Conservation (phyloP, 2,113 vertebrate species). For the Cyanoderma ruficeps region DNA sequence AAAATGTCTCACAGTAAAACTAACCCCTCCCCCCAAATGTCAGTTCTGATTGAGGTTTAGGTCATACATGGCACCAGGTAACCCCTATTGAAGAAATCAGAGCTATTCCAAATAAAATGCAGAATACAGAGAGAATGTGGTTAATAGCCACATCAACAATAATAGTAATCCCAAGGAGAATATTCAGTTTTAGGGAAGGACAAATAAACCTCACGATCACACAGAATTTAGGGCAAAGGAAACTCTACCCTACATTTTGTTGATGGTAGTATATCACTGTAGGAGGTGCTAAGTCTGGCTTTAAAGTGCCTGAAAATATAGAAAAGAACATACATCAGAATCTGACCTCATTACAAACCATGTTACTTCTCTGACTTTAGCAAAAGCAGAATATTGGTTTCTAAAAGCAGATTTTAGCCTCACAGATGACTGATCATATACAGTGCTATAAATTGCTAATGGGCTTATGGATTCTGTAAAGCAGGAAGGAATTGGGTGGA, state of each 20-base stretch:
- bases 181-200: background rate
- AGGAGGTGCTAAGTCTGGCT: slow-evolving; percentile 31
- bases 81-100: background rate
- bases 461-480: slow-evolving; percentile 29
- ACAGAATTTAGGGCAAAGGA: background rate
- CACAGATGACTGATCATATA: slow-evolving; percentile 25
- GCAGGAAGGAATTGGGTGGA: slow-evolving; percentile 52
- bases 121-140: background rate
- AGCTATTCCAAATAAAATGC: background rate
- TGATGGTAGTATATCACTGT: background rate
- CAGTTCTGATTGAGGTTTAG: background rate
- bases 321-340: slow-evolving; percentile 24
- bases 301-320: slow-evolving; percentile 32
- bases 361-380: slow-evolving; percentile 1
- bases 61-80: background rate
- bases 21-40: fast-evolving
- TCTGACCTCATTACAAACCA: slow-evolving; percentile 25
- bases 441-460: slow-evolving; percentile 59
- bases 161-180: background rate
- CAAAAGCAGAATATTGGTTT: slow-evolving; percentile 37
- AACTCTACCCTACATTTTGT: background rate
- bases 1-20: background rate
- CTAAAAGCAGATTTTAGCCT: slow-evolving; percentile 39
- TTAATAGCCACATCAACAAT: background rate
- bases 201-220: background rate